Evolutionary conservation across 2,888 invertebrate genomes (phyloP).

Genomic region (Drosophila demipolita): DNA sequence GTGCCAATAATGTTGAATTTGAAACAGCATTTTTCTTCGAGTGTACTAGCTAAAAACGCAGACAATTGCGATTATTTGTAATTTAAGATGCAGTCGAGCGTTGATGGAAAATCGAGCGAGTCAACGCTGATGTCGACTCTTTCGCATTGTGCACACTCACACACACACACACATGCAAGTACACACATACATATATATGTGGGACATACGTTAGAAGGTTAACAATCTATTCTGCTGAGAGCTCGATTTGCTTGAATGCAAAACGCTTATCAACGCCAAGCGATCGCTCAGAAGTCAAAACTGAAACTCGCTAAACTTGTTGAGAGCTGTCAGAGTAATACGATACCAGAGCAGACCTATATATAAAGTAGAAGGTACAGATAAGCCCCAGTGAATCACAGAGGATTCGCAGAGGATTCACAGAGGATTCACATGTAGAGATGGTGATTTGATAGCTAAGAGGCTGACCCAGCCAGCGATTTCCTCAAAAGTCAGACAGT

Average conservation of each 20-base stretch:
- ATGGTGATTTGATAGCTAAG: conserved; percentile 74
- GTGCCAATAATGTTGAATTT: background rate
- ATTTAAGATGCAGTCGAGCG: conserved; percentile 84
- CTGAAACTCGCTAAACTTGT: conserved; percentile 82
- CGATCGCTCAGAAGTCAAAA: conserved; percentile 80
- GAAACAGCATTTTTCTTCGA: background rate
- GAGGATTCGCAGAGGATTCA: conserved; percentile 41
- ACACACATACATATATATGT: background rate
- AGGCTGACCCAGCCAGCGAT: conserved; percentile 48
- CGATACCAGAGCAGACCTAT: conserved; percentile 53
- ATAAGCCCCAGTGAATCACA: conserved; percentile 5
- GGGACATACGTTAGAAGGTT: conserved; percentile 56
- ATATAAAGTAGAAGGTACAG: conserved; percentile 4
- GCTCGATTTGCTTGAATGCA: conserved; percentile 47
- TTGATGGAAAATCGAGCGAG: conserved; percentile 77
- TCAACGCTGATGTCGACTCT: conserved; percentile 69
- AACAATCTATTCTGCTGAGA: conserved; percentile 58
- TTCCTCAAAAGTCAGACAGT: conserved; percentile 74
- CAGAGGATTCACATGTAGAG: conserved; percentile 46
- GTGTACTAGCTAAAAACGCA: conserved; percentile 33
- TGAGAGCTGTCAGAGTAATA: conserved; percentile 65
- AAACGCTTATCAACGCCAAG: conserved; percentile 77
- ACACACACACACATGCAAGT: background rate
- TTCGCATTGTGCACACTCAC: conserved; percentile 39
- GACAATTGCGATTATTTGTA: conserved; percentile 83